phyloP scores from a whole-genome alignment of 2,113 vertebrate species.

The Conger conger region DNA sequence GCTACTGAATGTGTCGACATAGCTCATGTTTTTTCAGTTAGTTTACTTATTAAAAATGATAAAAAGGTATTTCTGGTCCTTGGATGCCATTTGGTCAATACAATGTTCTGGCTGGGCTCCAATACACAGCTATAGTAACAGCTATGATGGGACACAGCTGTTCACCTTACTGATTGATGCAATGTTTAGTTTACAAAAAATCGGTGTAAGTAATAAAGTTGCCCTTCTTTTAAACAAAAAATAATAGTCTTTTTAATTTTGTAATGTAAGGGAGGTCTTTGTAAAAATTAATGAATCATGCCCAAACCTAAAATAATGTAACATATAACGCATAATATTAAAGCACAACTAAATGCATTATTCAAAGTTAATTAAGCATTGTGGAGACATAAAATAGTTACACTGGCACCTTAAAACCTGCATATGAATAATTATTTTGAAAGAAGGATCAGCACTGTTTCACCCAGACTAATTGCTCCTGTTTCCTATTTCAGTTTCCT shows the following conservation, averaged over 20 bases:
- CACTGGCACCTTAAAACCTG: background rate
- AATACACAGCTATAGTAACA: too few species aligned
- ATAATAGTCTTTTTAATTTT: background rate
- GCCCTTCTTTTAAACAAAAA: too few species aligned
- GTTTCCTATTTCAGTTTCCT: constrained; percentile 38
- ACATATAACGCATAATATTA: background rate
- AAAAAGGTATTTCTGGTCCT: too few species aligned
- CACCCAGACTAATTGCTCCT: constrained; percentile 26
- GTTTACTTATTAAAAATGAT: background rate
- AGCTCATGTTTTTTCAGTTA: background rate
- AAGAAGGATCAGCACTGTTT: background rate
- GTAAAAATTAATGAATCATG: too few species aligned
- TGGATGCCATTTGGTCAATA: too few species aligned
- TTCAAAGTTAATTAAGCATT: background rate
- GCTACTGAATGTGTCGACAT: background rate
- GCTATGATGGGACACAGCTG: too few species aligned
- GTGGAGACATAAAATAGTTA: background rate
- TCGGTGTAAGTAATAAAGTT: too few species aligned
- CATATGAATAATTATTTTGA: background rate
- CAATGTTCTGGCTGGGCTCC: too few species aligned
- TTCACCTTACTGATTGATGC: background rate
- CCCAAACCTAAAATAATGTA: background rate
- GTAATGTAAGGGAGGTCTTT: background rate
- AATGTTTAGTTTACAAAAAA: background rate
- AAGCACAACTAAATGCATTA: background rate